Conservation (phyloP, 2,888 invertebrate species). For the Allygus modestus region DNA sequence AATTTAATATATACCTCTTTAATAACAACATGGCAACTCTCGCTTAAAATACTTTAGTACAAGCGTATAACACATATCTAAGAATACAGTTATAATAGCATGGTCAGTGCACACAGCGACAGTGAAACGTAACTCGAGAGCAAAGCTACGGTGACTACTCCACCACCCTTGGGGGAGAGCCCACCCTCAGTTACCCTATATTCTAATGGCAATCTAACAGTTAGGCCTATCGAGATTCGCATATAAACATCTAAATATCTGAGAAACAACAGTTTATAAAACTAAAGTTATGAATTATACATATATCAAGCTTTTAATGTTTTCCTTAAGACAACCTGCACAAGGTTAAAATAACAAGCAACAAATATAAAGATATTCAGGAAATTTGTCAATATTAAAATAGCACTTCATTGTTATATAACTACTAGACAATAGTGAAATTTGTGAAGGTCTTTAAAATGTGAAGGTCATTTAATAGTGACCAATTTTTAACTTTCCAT, state of each 20-base stretch:
- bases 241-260: constrained; percentile 52
- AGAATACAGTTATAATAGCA: neutral
- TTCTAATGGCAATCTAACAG: constrained; percentile 50
- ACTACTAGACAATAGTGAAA: neutral
- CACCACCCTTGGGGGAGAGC: no score
- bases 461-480: neutral
- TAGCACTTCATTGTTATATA: constrained; percentile 12
- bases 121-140: neutral
- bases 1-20: constrained; percentile 3
- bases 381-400: constrained; percentile 32
- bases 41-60: constrained; percentile 19
- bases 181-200: neutral
- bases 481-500: no score
- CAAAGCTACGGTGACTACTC: constrained; percentile 1
- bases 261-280: constrained; percentile 48
- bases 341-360: constrained; percentile 15
- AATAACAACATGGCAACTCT: constrained; percentile 32
- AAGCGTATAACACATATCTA: constrained; percentile 7
- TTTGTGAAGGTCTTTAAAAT: constrained; percentile 1
- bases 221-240: constrained; percentile 40
- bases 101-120: neutral
- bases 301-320: constrained; percentile 5
- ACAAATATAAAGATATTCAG: constrained; percentile 11
- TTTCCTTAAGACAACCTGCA: neutral
- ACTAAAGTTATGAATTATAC: constrained; percentile 34